Conservation (phyloP, 1,140 invertebrate genomes). For the Caenorhabditis remanei region DNA sequence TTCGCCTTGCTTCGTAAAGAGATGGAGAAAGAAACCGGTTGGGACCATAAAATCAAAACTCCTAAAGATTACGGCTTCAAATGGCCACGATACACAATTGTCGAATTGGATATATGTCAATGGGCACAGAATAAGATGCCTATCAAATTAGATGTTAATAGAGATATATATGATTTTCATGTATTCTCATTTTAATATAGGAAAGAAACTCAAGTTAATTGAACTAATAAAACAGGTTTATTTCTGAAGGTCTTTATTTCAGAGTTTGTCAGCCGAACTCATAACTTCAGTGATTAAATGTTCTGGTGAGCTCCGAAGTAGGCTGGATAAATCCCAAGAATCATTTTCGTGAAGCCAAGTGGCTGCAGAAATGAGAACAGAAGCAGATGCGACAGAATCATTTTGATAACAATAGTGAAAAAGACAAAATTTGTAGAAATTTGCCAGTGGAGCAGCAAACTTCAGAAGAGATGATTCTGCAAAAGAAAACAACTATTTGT, state of each 20-base stretch:
- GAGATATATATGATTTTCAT: slow-evolving; percentile 28
- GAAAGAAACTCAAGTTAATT: background rate
- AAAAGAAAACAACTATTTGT: background rate
- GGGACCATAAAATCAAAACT: slow-evolving; percentile 26
- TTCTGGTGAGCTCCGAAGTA: background rate
- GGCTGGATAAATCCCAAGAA: background rate
- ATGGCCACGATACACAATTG: background rate
- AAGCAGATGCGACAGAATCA: background rate
- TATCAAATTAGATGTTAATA: background rate
- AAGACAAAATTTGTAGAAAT: slow-evolving; percentile 24
- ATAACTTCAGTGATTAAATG: background rate
- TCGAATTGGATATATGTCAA: slow-evolving; percentile 50
- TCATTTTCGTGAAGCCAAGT: slow-evolving; percentile 21
- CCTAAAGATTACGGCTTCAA: slow-evolving; percentile 25
- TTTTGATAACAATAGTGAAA: background rate
- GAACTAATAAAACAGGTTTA: background rate
- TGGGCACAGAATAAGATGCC: background rate
- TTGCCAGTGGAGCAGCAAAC: slow-evolving; percentile 10
- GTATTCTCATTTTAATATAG: slow-evolving; percentile 18
- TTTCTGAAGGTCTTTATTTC: background rate
- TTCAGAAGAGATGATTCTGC: background rate
- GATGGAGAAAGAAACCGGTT: background rate
- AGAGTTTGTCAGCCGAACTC: background rate
- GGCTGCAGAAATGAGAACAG: background rate
- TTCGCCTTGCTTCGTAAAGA: background rate